Conservation (phyloP, 1,140 invertebrate genomes). For the Polypedilum pembai region DNA sequence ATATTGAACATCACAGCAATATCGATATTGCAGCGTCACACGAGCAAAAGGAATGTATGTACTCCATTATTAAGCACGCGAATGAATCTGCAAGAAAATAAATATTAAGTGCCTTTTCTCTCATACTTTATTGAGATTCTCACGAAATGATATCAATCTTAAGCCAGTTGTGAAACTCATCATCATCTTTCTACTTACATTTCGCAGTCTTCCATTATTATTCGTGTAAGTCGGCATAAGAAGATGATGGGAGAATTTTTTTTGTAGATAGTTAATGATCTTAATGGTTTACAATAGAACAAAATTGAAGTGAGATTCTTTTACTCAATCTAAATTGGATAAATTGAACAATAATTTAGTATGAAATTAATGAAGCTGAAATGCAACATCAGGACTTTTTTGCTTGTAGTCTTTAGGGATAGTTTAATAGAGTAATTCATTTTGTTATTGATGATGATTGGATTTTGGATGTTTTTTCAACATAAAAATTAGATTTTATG, state of each 20-base stretch:
- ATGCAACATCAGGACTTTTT: too few relatives aligned
- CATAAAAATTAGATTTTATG: too few relatives aligned
- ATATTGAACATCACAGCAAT: not conserved
- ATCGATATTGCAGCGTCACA: not conserved
- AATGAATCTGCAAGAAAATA: not conserved
- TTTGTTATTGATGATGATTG: too few relatives aligned
- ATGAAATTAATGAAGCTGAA: too few relatives aligned
- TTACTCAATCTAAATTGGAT: too few relatives aligned
- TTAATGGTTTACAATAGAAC: not conserved
- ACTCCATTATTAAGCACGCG: not conserved
- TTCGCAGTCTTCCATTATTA: not conserved
- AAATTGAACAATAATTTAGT: too few relatives aligned
- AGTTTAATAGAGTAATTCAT: too few relatives aligned
- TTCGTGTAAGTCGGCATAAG: not conserved
- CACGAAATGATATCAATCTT: slow-evolving; percentile 15
- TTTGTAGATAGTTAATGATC: not conserved
- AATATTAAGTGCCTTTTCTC: not conserved
- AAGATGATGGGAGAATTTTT: not conserved
- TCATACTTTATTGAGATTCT: not conserved
- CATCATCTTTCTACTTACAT: not conserved
- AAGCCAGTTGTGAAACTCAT: slow-evolving; percentile 1
- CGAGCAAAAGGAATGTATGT: not conserved
- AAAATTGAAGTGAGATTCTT: too few relatives aligned
- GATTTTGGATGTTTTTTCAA: too few relatives aligned
- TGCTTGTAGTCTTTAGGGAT: too few relatives aligned